Evolutionary conservation across 2,888 invertebrate species (phyloP), one percentile per base, ranked within the genome.

Genomic region (Crioceris asparagi): DNA sequence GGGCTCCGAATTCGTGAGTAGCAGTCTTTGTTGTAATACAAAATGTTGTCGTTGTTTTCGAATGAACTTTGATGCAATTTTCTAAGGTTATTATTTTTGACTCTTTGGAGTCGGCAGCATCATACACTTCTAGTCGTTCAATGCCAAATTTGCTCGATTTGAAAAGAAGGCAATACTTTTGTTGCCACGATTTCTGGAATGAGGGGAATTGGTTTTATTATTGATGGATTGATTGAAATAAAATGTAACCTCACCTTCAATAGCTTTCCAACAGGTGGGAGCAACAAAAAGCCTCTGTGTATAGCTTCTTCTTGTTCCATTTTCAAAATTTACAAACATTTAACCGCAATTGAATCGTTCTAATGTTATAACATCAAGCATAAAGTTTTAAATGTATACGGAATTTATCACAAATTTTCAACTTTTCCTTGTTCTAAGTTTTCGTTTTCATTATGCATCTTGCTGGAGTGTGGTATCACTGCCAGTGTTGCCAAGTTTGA

Each of bases 121-220:
- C 90, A 61, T 82, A 87, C 47, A 90, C 78, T 71, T 90, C 90
- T 38, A 90, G 68, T 29, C 90, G 71, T 58, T 85, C 83, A 48
- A 88, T 82, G 17, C 90, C 90, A 66, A 80, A 82, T 57, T 84
- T 84, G 59, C 87, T 87, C 23, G 83, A 74, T 65, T 78, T 81
- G 57, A 80, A 87, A 17, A 90, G 67, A 51, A 83, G 72, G 57
- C 83, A 83, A 55, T 75, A 77, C 55, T 79, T 83, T 51, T 79
- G 83, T 57, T 81, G 80, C 82, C 85, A 84, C 33, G 80, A 74
- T 82, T 87, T 88, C 87, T 88, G 69, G 41, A 73, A 72, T 14
- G 7, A 27, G 12, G 11, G 25, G 25, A 3, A n/a, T n/a, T n/a
- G n/a, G n/a, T n/a, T n/a, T n/a, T n/a, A n/a, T 27, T 17, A 30